Conservation (phyloP, 2,797 vertebrate genomes). For the Crotalus adamanteus region DNA sequence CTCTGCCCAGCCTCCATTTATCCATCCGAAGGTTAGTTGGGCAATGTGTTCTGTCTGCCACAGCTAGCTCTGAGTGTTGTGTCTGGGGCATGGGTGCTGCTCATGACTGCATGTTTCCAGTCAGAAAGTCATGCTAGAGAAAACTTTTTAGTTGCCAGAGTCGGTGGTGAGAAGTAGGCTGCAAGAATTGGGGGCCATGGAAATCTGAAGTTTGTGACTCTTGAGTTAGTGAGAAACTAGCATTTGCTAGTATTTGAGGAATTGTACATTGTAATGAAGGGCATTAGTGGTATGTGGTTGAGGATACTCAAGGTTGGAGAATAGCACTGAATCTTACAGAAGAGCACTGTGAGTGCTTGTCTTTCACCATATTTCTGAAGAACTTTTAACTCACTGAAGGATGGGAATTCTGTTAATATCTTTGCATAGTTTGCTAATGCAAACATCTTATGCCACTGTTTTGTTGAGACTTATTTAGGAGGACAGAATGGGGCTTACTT, state of each 20-base stretch:
- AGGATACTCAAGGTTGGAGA: neutral
- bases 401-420: neutral
- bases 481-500: neutral
- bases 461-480: neutral
- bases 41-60: neutral
- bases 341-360: neutral
- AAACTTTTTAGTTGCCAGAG: neutral
- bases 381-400: neutral
- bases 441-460: neutral
- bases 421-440: neutral
- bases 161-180: neutral
- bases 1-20: neutral
- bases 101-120: neutral
- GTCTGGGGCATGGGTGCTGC: neutral
- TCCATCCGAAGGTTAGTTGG: constrained; percentile 23
- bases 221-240: neutral
- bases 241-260: neutral
- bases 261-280: no score
- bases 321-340: constrained; percentile 10
- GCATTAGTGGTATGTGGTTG: neutral
- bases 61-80: neutral
- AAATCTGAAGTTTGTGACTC: neutral
- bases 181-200: neutral
- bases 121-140: neutral
- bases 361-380: neutral